Conservation (phyloP, 2,797 vertebrate genomes). For the Cyprinella venusta region DNA sequence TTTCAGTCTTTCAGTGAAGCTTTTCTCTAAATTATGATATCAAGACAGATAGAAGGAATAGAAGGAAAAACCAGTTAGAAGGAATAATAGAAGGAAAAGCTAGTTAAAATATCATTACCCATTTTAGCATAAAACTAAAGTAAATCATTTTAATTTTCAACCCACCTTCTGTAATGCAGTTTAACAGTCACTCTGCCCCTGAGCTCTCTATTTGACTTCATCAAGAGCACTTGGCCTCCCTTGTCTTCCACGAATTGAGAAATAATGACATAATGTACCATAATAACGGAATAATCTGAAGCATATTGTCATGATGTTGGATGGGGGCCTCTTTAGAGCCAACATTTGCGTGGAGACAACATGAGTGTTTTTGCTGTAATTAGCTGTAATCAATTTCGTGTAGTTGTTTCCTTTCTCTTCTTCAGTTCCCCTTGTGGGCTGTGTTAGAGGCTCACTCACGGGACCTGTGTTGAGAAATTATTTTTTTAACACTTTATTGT, state of each 20-base stretch:
- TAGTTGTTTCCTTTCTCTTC: constrained; percentile 32
- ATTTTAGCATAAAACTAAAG: not conserved
- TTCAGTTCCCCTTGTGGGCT: constrained; percentile 60
- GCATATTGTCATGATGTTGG: constrained; percentile 72
- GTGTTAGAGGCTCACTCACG: constrained; percentile 60
- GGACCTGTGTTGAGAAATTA: constrained; percentile 60
- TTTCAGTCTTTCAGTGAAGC: not conserved
- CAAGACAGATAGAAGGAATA: no score
- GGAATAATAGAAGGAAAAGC: not conserved
- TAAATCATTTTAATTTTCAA: constrained; percentile 7
- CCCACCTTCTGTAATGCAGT: not conserved
- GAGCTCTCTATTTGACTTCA: constrained; percentile 35
- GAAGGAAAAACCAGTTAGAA: not conserved
- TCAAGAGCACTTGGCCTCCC: constrained; percentile 34
- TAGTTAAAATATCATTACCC: not conserved
- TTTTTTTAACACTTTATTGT: constrained; percentile 56
- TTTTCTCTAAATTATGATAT: not conserved
- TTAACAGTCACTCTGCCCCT: constrained; percentile 29
- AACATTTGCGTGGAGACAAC: constrained; percentile 71
- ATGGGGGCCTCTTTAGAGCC: constrained; percentile 72
- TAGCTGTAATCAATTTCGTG: constrained; percentile 71
- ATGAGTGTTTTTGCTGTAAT: constrained; percentile 75
- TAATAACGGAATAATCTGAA: constrained; percentile 75
- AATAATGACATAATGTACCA: constrained; percentile 47
- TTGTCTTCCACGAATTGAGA: constrained; percentile 41